phyloP scores from a whole-genome alignment of 2,797 vertebrate species.

The Pseudochromis fuscus region DNA sequence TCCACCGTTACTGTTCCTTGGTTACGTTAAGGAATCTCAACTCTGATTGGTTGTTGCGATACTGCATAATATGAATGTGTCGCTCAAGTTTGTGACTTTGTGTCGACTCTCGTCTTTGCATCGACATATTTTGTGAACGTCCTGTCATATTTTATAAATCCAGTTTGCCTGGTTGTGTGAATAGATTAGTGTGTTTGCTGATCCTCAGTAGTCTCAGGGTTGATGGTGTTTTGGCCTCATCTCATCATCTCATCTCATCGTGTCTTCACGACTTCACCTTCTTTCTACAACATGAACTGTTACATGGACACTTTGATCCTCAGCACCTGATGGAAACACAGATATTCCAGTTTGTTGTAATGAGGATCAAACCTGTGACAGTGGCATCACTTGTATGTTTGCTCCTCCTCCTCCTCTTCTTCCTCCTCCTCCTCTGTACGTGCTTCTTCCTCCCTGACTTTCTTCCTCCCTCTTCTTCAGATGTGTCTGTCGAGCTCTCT shows the following conservation, averaged over 20 bases:
- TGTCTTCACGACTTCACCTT: too few relatives aligned
- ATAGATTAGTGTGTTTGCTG: neutral
- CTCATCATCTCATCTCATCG: conserved; percentile 18
- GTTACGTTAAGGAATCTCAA: too few relatives aligned
- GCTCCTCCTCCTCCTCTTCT: conserved; percentile 1
- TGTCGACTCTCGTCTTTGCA: too few relatives aligned
- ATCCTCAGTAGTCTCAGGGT: conserved; percentile 53
- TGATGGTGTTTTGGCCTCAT: conserved; percentile 60
- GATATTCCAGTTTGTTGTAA: neutral
- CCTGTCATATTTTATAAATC: neutral
- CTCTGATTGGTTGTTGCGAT: too few relatives aligned
- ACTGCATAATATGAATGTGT: too few relatives aligned
- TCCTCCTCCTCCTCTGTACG: conserved; percentile 38
- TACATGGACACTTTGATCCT: neutral
- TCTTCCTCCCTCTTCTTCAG: conserved; percentile 30
- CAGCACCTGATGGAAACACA: neutral
- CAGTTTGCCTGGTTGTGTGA: neutral
- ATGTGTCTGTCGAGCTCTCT: conserved; percentile 75
- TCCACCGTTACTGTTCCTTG: too few relatives aligned
- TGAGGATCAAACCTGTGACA: conserved; percentile 19
- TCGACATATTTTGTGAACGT: too few relatives aligned
- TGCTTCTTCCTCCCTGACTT: conserved; percentile 49
- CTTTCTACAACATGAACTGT: neutral
- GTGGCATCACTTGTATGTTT: neutral
- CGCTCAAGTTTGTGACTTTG: too few relatives aligned